Evolutionary conservation across 2,113 vertebrate species (phyloP).

Genomic region (Lonchura striata): DNA sequence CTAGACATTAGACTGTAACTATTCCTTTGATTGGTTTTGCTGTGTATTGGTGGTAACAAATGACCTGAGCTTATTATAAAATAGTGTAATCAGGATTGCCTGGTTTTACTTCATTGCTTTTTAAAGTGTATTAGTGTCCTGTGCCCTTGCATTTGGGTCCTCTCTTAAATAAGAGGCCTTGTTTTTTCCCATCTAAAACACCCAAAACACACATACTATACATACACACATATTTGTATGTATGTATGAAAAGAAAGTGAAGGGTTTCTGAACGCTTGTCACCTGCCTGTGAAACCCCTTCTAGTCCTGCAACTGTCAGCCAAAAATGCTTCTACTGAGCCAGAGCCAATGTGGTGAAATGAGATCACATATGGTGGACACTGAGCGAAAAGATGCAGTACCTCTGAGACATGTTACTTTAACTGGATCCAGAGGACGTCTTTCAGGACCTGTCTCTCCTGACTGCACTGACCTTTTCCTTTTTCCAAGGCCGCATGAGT

Average conservation of each 20-base stretch:
- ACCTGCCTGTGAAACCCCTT: slow-evolving; percentile 33
- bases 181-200: background rate
- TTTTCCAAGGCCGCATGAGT: slow-evolving; percentile 98
- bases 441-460: slow-evolving; percentile 94
- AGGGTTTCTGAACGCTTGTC: slow-evolving; percentile 17
- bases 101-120: background rate
- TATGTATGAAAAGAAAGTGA: background rate
- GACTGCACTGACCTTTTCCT: slow-evolving; percentile 98
- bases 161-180: background rate
- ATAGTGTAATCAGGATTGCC: background rate
- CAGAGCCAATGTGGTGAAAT: slow-evolving; percentile 82
- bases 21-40: background rate
- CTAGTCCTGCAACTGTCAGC: slow-evolving; percentile 43
- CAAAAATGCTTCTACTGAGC: slow-evolving; percentile 67
- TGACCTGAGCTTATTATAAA: background rate
- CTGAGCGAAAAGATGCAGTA: slow-evolving; percentile 85
- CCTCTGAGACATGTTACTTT: slow-evolving; percentile 99
- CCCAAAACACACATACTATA: background rate
- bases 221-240: background rate
- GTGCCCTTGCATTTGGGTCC: background rate
- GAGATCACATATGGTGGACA: slow-evolving; percentile 77
- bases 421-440: slow-evolving; percentile 96
- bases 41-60: background rate
- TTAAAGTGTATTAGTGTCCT: background rate
- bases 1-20: background rate